Evolutionary conservation across 1,140 invertebrate species (phyloP), one percentile per base, ranked within the genome.

Genomic region (Diplogasteroides magnus): DNA sequence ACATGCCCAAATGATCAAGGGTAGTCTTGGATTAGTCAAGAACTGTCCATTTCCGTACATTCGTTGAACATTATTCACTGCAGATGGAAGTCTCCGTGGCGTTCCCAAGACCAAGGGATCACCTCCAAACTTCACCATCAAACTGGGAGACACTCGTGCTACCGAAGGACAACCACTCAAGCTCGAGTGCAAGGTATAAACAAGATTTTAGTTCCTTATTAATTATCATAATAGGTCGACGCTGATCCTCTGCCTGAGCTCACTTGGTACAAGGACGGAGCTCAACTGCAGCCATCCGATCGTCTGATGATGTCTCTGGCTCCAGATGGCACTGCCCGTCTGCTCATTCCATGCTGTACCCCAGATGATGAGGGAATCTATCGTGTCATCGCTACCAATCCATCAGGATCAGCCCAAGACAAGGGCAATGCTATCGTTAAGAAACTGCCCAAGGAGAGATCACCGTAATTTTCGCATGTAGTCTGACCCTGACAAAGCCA

Each of bases 211-310:
- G 37, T 48, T 48, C 6, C 6, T 48, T 19, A 48, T 6, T 48
- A 48, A 11, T 48, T 19, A 48, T 19, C 37, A 48, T 48, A 11
- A 6, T 48, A 48, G 37, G 68, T 82, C 28, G 81, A 83, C 57
- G 79, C 72, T 2, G 68, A 29, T 15, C 79, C 81, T 56, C 60
- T 72, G 56, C 81, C 80, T 15, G 79, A 77, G 58, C 29, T 77
- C 15, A 72, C 69, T 23, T 83, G 80, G 80, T 80, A 79, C 75
- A 82, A 83, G 72, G 82, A 82, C 68, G 80, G 80, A 37, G 80
- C 77, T 60, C 72, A 76, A 63, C 68, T 83, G 14, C 29, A 56
- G 1, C 78, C 81, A 29, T 80, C 77, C 28, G 81, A 83, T 48
- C 69, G 80, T 26, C 59, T 82, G 23, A 67, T 70, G 63, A 66